Base-by-base conservation (phyloP, 1,140 invertebrate genomes). In the Lutraria rhynchaena region DNA sequence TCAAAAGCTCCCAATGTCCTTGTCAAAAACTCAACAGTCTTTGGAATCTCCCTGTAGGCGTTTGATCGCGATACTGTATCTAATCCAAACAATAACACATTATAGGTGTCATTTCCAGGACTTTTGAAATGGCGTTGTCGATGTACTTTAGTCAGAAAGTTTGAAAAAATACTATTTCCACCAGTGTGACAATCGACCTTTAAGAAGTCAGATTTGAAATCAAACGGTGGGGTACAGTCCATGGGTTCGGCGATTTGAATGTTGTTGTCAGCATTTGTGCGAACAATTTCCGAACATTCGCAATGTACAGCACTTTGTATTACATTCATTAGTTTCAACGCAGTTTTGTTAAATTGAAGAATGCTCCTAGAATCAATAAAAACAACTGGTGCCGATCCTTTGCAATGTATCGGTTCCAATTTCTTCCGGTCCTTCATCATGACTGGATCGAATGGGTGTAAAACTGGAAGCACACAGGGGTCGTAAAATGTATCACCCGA, bases 1-100 rank as follows among this genome's bases (percentile, higher is more conserved):
- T 96, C 95, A 11, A 96, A 93, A 13, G 95, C 94, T 0, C 92
- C 93, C 7, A 96, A 91, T 15, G 90, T 74, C 93, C 93, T 82
- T 53, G 74, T 73, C 1, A 89, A 41, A 55, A 84, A 89, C 55
- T 80, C 44, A 60, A 83, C 74, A 7, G 86, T 84, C 51, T 85
- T 84, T 2, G 74, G 82, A 0, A 89, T 65, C 61, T 84, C 73
- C 51, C 83, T 75, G 1, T 84, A 27, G 3, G 82, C 83, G 19
- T 82, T 55, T 19, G 84, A 69, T 51, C 87, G 63, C 0, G 87
- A 89, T 13, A 86, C 49, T 9, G 86, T 85, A 73, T 89, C 87
- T 29, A 87, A 60, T 19, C 87, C 86, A 53, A 87, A 71, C 13
- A 88, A 58, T 41, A 88, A 53, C 44, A 88, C 71, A 63, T 74